Percentiles rank a stretch among this genome's conserved stretches.
These are phyloP conservation scores for Quadriops clusia DNA, from an alignment of 2,888 invertebrate species.

Conservation along the genomic window DNA sequence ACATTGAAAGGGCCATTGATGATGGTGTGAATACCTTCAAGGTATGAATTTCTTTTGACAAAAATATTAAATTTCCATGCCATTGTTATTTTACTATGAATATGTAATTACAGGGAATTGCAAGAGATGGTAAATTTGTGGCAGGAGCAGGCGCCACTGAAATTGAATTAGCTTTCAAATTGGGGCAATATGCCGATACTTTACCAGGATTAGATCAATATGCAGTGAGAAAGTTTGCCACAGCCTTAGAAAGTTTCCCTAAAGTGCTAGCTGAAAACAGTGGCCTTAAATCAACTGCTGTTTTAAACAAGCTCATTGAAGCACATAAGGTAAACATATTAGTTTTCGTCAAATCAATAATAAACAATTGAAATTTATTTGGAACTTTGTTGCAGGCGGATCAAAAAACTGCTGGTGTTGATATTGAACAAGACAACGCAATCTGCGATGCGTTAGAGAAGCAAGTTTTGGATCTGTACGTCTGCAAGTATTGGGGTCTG, in stretches of 20 bases:
- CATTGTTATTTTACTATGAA: constrained; percentile 4
- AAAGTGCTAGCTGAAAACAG: constrained; percentile 91
- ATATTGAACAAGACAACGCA: constrained; percentile 70
- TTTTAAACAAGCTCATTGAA: constrained; percentile 79
- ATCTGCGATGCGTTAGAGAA: constrained; percentile 65
- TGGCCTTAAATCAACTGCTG: constrained; percentile 77
- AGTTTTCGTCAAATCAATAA: constrained; percentile 4
- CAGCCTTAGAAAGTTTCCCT: constrained; percentile 81
- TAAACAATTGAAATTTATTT: constrained; percentile 3
- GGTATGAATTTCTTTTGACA: constrained; percentile 34
- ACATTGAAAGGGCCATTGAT: constrained; percentile 94
- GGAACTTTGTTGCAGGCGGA: constrained; percentile 46
- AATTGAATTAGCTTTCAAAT: constrained; percentile 79
- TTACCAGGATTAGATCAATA: constrained; percentile 94
- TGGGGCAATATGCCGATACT: constrained; percentile 80
- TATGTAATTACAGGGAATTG: constrained; percentile 24
- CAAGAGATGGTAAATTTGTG: constrained; percentile 48
- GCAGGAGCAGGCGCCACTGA: constrained; percentile 95
- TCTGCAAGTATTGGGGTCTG: constrained; percentile 84
- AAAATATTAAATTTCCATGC: not conserved
- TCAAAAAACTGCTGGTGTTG: constrained; percentile 63
- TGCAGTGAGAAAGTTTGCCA: constrained; percentile 86
- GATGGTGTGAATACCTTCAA: constrained; percentile 99
- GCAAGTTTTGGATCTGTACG: constrained; percentile 71
- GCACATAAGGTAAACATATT: constrained; percentile 60